These are phyloP conservation scores for Avahi laniger DNA, from an alignment of 2,797 vertebrate genomes.

Conservation along the genomic window DNA sequence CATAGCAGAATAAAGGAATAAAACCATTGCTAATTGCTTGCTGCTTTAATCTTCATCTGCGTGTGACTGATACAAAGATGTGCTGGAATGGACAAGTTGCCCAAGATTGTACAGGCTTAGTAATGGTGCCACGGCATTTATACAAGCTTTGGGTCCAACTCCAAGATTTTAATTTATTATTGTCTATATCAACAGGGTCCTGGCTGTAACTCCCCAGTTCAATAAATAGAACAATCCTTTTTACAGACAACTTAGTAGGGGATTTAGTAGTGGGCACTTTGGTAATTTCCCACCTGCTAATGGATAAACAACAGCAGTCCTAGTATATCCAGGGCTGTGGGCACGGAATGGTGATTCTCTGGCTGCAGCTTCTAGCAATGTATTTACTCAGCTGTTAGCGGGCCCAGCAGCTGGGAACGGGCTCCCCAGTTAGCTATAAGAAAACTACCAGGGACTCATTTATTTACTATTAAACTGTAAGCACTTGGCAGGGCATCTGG, in stretches of 20 bases:
- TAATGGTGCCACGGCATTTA: neutral
- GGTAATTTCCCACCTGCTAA: conserved; percentile 67
- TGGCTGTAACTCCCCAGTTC: neutral
- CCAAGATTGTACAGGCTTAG: neutral
- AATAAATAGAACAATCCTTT: neutral
- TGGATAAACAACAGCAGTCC: conserved; percentile 67
- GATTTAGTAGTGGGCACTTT: neutral
- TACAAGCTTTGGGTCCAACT: too few species aligned
- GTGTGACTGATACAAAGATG: accelerated
- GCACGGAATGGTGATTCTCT: conserved; percentile 63
- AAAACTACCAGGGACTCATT: conserved; percentile 72
- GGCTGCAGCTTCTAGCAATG: conserved; percentile 47
- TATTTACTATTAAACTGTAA: conserved; percentile 78
- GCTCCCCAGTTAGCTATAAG: conserved; percentile 65
- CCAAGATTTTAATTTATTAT: conserved; percentile 27
- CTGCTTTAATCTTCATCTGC: neutral
- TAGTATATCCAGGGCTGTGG: conserved; percentile 28
- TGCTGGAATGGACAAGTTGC: neutral
- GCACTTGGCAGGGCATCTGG: conserved; percentile 76
- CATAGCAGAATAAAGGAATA: neutral
- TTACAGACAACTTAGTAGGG: conserved; percentile 37
- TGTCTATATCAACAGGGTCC: neutral
- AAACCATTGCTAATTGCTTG: neutral
- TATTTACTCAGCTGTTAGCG: conserved; percentile 82
- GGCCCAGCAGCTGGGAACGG: conserved; percentile 76